Evolutionary conservation across 2,797 vertebrate species (phyloP), one percentile per base, ranked within the genome.

Genomic region (Thripadectes ignobilis): DNA sequence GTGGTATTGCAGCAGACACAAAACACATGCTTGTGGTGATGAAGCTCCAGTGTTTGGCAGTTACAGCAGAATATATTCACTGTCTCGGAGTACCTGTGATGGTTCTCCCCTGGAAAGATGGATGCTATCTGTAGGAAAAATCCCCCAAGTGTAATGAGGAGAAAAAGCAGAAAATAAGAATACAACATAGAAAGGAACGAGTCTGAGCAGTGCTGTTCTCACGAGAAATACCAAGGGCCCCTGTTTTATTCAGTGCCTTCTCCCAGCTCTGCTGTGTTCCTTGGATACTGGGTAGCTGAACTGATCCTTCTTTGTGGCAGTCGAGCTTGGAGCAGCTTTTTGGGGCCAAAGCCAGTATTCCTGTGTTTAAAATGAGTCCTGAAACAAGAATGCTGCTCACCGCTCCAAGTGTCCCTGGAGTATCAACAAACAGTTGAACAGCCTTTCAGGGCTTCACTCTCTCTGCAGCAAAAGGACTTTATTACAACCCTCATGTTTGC

Each of bases 361-460:
- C 65, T 80, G 58, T 13, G 2, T 76, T 92, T 79, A n/a, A 85
- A 93, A 74, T n/a, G 81, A 92, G 68, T 24, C 3, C 38, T 4
- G 57, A 82, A 81, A 65, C 75, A 77, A 89, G 78, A 95, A 85
- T 76, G 81, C 78, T 79, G 77, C 49, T 85, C 10, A 34, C 52
- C 1, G 6, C 57, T 83, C 65, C 38, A 34, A 32, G 61, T 80
- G 78, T 85, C 57, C 92, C 78, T 41, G 19, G 71, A 61, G 68
- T 74, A 30, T 85, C 65, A 41, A 8, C 86, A 82, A 52, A 39
- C 66, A 82, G 77, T 52, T 36, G 77, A 93, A 52, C 14, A 62
- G 66, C 63, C 63, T 79, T 78, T 58, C 30, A 57, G 62, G 58
- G 54, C 46, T 46, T 73, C 58, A 52, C 49, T 52, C 29, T 55